These are phyloP conservation scores for Calyptomena viridis DNA, from an alignment of 2,113 vertebrate genomes.

Conservation along the genomic window DNA sequence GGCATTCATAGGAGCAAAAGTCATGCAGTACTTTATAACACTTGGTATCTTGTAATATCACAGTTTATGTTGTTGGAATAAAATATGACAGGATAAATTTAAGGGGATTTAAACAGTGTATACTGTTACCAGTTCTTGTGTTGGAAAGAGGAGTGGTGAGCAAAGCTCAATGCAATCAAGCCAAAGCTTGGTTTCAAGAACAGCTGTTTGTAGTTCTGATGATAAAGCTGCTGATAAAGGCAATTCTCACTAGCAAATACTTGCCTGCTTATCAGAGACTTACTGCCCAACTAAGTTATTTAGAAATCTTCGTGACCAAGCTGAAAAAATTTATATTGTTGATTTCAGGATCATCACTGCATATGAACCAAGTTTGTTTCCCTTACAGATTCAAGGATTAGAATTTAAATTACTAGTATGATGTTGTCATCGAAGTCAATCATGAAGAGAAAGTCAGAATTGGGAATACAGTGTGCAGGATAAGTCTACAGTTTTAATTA, in stretches of 20 bases:
- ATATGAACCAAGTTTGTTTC: not conserved
- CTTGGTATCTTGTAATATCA: conserved; percentile 21
- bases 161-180: conserved; percentile 2
- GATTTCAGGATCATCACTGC: not conserved
- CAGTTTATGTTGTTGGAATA: conserved; percentile 40
- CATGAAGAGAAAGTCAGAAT: not conserved
- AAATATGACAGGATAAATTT: conserved; percentile 36
- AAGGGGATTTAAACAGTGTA: conserved; percentile 16
- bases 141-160: conserved; percentile 27
- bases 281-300: not conserved
- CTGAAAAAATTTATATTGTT: not conserved
- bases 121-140: not conserved
- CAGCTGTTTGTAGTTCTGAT: conserved; percentile 20
- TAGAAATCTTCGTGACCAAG: not conserved
- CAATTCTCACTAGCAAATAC: not conserved
- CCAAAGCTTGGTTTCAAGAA: conserved; percentile 7
- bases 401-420: not conserved
- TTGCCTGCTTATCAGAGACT: not conserved
- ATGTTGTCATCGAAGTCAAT: not conserved
- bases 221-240: not conserved
- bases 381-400: not conserved
- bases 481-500: not conserved
- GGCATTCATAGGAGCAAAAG: conserved; percentile 19
- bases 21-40: conserved; percentile 1
- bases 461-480: not conserved